Base-by-base conservation (phyloP, 2,113 vertebrate genomes). In the Syrrhaptes paradoxus region DNA sequence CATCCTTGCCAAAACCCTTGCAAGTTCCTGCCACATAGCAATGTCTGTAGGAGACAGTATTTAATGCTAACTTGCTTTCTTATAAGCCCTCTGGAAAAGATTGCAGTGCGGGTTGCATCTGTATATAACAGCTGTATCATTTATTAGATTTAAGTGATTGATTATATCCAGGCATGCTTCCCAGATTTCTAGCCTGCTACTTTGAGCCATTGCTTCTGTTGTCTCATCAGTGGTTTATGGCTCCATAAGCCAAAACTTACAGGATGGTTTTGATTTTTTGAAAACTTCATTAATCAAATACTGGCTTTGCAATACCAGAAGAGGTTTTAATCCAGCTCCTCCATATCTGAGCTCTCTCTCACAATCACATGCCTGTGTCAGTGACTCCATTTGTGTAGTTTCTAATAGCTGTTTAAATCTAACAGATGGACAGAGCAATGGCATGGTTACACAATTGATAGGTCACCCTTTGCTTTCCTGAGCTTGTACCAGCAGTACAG, bases 201-300 rank as follows among this genome's bases (percentile, higher is more conserved):
- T 88, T 66, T 86, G 90, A 96, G 85, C 61, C 12, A 0, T 62
- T 90, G 90, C 90, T 96, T 94, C 92, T 93, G 93, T 96, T 89
- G 87, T 95, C 88, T 73, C 85, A 34, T 72, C 68, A 65, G 70
- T 1, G 0, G 72, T 90, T 96, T 90, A 75, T 90, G 70, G 61
- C 46, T 94, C 65, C 45, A 17, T 52, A 88, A 66, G 51, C 78
- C 78, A 93, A 90, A 75, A 83, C 55, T 71, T 70, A 45, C 13
- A 90, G 55, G 68, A 77, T 89, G 85, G 85, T 90, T 95, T 92
- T 90, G 72, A 92, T 96, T 96, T 95, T 90, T 79, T 8, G 65
- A 95, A 93, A 82, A 43, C 2, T 7, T 45, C 3, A 5, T 95
- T 92, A 84, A 81, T 87, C 73, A 89, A 73, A 67, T 78, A 68